Evolutionary conservation across 2,797 vertebrate genomes (phyloP), one percentile per base, ranked within the genome.

Genomic region (Caiman crocodilus): DNA sequence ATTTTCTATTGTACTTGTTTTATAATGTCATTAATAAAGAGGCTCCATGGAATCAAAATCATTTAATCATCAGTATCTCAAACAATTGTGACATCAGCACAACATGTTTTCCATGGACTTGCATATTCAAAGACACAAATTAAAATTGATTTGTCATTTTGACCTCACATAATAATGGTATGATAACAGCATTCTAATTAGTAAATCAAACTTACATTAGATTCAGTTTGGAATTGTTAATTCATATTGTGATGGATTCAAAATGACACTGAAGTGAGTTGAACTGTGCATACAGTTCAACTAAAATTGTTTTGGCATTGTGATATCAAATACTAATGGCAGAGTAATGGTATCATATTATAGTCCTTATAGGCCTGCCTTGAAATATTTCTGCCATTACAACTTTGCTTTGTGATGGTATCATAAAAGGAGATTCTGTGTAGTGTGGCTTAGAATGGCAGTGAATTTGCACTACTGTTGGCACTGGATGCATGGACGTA

Each of bases 181-280:
- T 95, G 90, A 65, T 96, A 96, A 95, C 96, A 63, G 91, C 64
- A 94, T 96, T 90, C 85, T 87, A 96, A 96, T 96, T 93, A 96
- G 82, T 86, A 95, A 90, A 97, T 96, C 87, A 95, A 93, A 86
- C 90, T 93, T 88, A 94, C 78, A 88, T 76, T 84, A 74, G 96
- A 97, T 85, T 93, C 71, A 93, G 95, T 97, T 88, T 93, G 94
- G 90, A 96, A 84, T 89, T 79, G 65, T 79, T 94, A 96, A 89
- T 90, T 92, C 80, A 85, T 91, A 81, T 60, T 82, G 42, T 75
- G 94, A 96, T 85, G 90, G 61, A 84, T 93, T 93, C 83, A 83
- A 95, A 79, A 85, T 20, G 13, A 76, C 77, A 82, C 77, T 14
- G 10, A 25, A 69, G 63, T 25, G 74, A 64, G 30, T 90, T 79